phyloP scores from a whole-genome alignment of 2,113 vertebrate species.

The Pardalotus punctatus region DNA sequence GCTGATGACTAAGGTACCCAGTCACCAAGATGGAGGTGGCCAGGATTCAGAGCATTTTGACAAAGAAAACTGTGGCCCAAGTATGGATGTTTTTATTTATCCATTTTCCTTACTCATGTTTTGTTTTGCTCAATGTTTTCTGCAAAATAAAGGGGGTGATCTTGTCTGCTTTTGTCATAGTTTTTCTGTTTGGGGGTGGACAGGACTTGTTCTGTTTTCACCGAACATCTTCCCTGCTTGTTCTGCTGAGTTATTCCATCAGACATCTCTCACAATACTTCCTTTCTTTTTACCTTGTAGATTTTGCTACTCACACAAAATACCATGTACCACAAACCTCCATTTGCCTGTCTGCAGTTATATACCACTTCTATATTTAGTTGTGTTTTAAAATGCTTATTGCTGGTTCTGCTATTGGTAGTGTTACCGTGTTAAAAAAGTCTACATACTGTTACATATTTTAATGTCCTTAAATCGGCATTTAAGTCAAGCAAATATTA shows the following conservation, averaged over 20 bases:
- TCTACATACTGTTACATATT: not conserved
- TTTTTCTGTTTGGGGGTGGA: not conserved
- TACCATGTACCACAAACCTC: not conserved
- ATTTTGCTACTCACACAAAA: not conserved
- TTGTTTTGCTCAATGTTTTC: not conserved
- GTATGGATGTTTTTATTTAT: not conserved
- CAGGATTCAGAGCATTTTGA: not conserved
- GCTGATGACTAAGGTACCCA: no score
- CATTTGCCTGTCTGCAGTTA: not conserved
- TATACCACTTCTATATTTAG: not conserved
- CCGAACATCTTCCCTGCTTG: not conserved
- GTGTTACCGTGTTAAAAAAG: not conserved
- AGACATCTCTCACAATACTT: not conserved
- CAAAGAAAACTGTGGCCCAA: not conserved
- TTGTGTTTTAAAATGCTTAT: not conserved
- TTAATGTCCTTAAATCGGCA: not conserved
- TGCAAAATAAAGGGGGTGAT: not conserved
- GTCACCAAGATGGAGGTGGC: not conserved
- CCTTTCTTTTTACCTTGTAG: not conserved
- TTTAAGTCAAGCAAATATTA: not conserved
- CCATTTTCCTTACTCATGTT: not conserved
- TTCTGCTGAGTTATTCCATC: not conserved
- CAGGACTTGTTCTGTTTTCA: not conserved
- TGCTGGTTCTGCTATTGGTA: not conserved
- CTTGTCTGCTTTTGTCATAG: not conserved